Evolutionary conservation across 92 coral and sea anemone species (phyloP), one percentile per base, ranked within the genome.

Genomic region (Zoanthus solanderi): DNA sequence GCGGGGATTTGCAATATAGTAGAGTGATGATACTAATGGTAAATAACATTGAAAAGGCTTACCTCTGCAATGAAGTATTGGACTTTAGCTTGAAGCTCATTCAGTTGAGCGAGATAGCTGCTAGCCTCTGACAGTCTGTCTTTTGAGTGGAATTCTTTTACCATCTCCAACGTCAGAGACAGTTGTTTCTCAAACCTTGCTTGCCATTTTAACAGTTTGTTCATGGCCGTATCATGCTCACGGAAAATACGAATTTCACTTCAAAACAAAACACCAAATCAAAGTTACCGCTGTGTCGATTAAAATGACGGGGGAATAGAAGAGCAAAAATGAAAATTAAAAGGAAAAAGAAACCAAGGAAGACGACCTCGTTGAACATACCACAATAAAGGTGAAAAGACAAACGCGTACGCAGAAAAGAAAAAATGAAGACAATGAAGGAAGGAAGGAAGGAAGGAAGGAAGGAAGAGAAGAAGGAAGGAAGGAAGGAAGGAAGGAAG

Each of bases 71-170:
- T 86, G 83, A 93, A 95, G 46, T 88, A 91, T 83, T 90, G 90
- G 9, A 96, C 98, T 90, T 92, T 90, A 13, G 79, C 88, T 66
- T 75, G 93, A 72, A 96, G 92, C 48, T 93, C 95, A 53, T 96
- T 90, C 45, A 96, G 89, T 86, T 92, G 98, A 23, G 89, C 89
- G 32, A 96, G 87, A 81, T 96, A 93, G 6, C 78, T 84, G 79
- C 85, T 93, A 3, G 99, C 93, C 86, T 96, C 99, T 5, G 98
- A 96, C 75, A 96, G 58, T 60, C 99, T 93, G 92, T 96, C 99
- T 76, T 92, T 93, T 14, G 90, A 83, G 90, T 96, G 91, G 83
- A 96, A 96, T 34, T 96, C 99, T 79, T 89, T 96, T 71, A 91
- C 92, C 71, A 93, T 94, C 52, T 61, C 78, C 47, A 92, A 90